Evolutionary conservation across 2,797 vertebrate species (phyloP).

Genomic region (Microcaecilia unicolor): DNA sequence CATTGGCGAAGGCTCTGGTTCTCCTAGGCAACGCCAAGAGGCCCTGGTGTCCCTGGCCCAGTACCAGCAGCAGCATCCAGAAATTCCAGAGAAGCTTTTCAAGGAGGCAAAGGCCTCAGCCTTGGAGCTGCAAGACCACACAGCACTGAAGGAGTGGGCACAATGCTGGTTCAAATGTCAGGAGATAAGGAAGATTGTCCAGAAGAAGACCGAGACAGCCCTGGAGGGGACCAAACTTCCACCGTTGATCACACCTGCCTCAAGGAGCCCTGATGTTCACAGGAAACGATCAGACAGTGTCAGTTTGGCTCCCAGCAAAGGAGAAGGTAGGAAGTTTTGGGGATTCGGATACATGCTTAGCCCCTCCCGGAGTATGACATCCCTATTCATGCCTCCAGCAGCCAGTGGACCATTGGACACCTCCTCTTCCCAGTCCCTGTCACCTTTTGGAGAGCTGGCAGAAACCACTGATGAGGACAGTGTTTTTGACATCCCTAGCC

Average conservation of each 20-base stretch:
- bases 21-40: conserved; percentile 43
- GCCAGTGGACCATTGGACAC: conserved; percentile 41
- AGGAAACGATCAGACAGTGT: conserved; percentile 28
- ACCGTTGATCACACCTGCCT: too few species aligned
- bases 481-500: neutral
- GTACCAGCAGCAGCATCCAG: conserved; percentile 39
- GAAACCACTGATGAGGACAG: conserved; percentile 18
- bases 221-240: conserved; percentile 1
- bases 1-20: conserved; percentile 59
- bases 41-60: conserved; percentile 47
- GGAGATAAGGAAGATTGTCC: conserved; percentile 36
- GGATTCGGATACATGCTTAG: conserved; percentile 64
- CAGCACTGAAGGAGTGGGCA: conserved; percentile 67
- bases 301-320: conserved; percentile 13
- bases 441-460: conserved; percentile 37
- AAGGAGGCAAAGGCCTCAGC: conserved; percentile 74
- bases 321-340: conserved; percentile 17
- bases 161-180: conserved; percentile 57
- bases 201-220: too few species aligned
- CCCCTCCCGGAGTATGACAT: conserved; percentile 40
- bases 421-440: conserved; percentile 49
- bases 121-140: conserved; percentile 57
- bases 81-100: conserved; percentile 70
- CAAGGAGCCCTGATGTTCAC: conserved; percentile 4
- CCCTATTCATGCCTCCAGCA: conserved; percentile 59